phyloP scores from a whole-genome alignment of 1,140 invertebrate genomes.

The Drosophila elegans region DNA sequence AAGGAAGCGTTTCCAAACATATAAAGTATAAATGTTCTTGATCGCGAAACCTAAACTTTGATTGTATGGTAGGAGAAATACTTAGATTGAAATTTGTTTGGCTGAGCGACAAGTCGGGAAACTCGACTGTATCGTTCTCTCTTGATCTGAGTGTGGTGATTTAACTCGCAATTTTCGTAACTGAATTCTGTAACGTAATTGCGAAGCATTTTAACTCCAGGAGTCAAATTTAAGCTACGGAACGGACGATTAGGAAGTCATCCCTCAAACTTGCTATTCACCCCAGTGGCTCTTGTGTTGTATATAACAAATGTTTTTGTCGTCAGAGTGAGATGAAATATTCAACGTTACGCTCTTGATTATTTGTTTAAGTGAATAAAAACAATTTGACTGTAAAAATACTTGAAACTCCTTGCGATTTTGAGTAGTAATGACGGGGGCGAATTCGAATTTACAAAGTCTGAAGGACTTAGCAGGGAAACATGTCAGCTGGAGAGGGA shows the following conservation, averaged over 20 bases:
- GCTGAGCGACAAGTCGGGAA: too few species aligned
- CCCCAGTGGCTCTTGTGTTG: constrained; percentile 26
- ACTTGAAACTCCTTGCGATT: constrained; percentile 76
- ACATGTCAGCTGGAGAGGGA: constrained; percentile 29
- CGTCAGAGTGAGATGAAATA: constrained; percentile 23
- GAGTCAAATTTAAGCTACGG: constrained; percentile 9
- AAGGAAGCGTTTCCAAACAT: too few species aligned
- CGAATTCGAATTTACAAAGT: constrained; percentile 1
- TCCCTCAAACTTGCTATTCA: constrained; percentile 46
- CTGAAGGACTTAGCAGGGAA: constrained; percentile 20
- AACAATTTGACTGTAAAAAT: constrained; percentile 82
- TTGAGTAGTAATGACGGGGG: constrained; percentile 20
- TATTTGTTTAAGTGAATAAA: constrained; percentile 79
- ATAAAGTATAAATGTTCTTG: too few species aligned
- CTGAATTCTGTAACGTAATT: constrained; percentile 27
- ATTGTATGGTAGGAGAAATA: too few species aligned
- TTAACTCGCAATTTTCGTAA: constrained; percentile 5
- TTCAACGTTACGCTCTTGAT: constrained; percentile 51
- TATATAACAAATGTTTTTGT: constrained; percentile 56
- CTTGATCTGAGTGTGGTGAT: neutral
- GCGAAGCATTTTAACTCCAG: constrained; percentile 29
- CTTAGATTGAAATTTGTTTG: too few species aligned
- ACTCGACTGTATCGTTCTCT: too few species aligned
- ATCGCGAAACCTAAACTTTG: too few species aligned
- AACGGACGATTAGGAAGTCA: constrained; percentile 28